Conservation (phyloP, 2,888 invertebrate genomes). For the Aricia artaxerxes region DNA sequence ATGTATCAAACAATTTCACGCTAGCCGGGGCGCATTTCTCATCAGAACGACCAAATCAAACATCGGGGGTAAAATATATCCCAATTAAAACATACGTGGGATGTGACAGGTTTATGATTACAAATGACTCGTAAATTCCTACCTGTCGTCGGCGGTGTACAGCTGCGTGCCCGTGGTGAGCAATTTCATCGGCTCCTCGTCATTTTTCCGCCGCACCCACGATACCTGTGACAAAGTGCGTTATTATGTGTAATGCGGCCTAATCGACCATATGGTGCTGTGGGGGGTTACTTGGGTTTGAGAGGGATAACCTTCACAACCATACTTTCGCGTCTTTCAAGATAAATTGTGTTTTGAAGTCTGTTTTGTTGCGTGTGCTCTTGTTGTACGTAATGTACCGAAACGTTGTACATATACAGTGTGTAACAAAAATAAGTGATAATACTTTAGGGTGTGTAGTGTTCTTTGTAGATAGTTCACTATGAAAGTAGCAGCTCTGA, state of each 20-base stretch:
- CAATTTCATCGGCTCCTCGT: constrained; percentile 69
- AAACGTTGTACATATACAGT: too few species aligned
- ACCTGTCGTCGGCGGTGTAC: constrained; percentile 74
- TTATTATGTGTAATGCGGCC: constrained; percentile 18
- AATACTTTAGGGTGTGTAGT: too few species aligned
- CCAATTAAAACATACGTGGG: constrained; percentile 36
- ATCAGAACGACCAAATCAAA: constrained; percentile 29
- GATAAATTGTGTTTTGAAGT: background rate
- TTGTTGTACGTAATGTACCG: too few species aligned
- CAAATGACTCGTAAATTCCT: constrained; percentile 40
- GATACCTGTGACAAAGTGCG: constrained; percentile 58
- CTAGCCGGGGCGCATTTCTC: constrained; percentile 25
- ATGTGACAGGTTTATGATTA: constrained; percentile 41
- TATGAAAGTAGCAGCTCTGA: too few species aligned
- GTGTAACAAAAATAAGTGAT: too few species aligned
- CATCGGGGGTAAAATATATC: constrained; percentile 32
- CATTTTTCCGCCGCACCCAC: constrained; percentile 75
- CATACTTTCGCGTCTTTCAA: background rate
- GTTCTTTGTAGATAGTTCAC: too few species aligned
- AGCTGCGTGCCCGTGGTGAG: constrained; percentile 72
- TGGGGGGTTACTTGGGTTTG: background rate
- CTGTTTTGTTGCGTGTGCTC: background rate
- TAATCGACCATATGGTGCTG: constrained; percentile 24
- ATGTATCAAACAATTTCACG: constrained; percentile 28
- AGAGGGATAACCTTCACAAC: background rate